phyloP scores from a whole-genome alignment of 2,888 invertebrate species.

The Lycophotia porphyrea region DNA sequence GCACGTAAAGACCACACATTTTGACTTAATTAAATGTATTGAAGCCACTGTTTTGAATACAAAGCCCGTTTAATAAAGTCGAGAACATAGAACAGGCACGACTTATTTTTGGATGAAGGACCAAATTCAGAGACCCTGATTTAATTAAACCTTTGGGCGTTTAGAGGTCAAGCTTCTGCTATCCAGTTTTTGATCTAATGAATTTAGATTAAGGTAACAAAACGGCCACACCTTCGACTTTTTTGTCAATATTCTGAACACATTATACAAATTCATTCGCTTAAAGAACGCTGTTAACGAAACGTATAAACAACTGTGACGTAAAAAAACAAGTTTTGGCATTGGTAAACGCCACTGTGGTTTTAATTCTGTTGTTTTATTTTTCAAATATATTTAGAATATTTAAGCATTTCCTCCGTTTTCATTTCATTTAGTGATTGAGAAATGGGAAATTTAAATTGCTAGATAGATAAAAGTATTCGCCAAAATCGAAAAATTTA shows the following conservation, averaged over 20 bases:
- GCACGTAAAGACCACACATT: background rate
- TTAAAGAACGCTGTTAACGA: slow-evolving; percentile 13
- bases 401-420: background rate
- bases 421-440: background rate
- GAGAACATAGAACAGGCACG: slow-evolving; percentile 8
- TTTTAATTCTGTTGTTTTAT: slow-evolving; percentile 8
- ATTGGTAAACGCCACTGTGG: slow-evolving; percentile 22
- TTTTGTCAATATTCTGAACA: slow-evolving; percentile 15
- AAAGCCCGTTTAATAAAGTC: background rate
- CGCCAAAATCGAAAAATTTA: background rate
- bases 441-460: slow-evolving; percentile 1
- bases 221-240: background rate
- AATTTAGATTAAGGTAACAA: background rate
- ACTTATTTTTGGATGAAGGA: slow-evolving; percentile 28
- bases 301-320: slow-evolving; percentile 24
- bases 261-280: slow-evolving; percentile 19
- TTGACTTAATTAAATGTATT: background rate
- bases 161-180: slow-evolving; percentile 23
- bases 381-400: slow-evolving; percentile 5
- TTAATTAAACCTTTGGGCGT: slow-evolving; percentile 31
- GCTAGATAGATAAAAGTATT: background rate
- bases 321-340: slow-evolving; percentile 20
- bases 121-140: slow-evolving; percentile 4
- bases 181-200: slow-evolving; percentile 1
- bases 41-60: slow-evolving; percentile 23